A percentile compares a stretch with the other conserved stretches of the same genome.
Conservation (phyloP, 1,140 invertebrate genomes). For the Hylaeus anthracinus region DNA sequence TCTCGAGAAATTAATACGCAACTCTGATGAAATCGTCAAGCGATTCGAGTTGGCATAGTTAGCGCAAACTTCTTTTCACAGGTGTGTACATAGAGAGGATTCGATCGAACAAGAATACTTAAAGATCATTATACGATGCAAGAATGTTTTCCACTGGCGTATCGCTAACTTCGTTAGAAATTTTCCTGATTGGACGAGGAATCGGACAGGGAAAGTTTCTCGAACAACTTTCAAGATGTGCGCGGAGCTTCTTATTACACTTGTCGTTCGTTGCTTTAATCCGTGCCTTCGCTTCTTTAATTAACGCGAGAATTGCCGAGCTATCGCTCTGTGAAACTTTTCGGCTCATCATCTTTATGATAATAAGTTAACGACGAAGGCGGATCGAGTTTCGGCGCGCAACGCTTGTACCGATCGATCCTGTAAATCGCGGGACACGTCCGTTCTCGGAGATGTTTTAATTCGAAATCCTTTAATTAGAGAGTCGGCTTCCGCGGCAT, state of each 20-base stretch:
- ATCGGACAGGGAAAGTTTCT: neutral
- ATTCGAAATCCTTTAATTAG: conserved; percentile 64
- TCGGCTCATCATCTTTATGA: conserved; percentile 18
- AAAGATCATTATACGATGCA: neutral
- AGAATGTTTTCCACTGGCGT: neutral
- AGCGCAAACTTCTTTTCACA: neutral
- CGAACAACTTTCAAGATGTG: no score
- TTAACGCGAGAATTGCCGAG: conserved; percentile 32
- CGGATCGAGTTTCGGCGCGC: neutral
- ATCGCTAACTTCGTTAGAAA: neutral
- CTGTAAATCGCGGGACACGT: neutral
- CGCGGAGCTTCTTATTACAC: neutral
- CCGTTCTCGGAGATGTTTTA: conserved; percentile 50
- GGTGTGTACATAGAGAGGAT: neutral
- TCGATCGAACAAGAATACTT: neutral
- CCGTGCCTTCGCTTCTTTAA: conserved; percentile 44
- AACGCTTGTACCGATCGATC: neutral
- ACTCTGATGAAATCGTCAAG: no score
- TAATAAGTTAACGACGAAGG: conserved; percentile 8
- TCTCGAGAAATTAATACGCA: no score
- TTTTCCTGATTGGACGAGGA: neutral
- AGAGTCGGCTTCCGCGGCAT: conserved; percentile 11
- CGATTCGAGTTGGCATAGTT: neutral
- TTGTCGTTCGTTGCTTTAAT: conserved; percentile 16
- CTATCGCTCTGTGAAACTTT: conserved; percentile 38